These are phyloP conservation scores for Temnothorax curvispinosus DNA, from an alignment of 1,140 invertebrate genomes.

Conservation along the genomic window DNA sequence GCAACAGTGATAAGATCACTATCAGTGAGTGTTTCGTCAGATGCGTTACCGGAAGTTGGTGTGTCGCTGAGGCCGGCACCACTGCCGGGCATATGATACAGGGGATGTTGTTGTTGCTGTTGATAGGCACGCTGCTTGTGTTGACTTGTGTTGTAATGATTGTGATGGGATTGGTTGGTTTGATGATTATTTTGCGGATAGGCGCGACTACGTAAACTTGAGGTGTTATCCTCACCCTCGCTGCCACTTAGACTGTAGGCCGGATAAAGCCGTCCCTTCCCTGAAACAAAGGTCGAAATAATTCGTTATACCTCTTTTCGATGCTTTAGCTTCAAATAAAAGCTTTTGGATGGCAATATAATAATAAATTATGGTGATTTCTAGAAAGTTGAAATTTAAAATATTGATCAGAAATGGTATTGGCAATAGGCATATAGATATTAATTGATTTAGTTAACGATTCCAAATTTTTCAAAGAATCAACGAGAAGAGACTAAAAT, in stretches of 20 bases:
- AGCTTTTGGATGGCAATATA: background rate
- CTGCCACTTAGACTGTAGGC: conserved; percentile 88
- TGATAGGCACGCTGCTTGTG: conserved; percentile 81
- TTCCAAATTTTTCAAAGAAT: background rate
- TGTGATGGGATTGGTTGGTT: conserved; percentile 80
- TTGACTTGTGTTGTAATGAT: conserved; percentile 79
- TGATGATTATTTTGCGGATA: conserved; percentile 81
- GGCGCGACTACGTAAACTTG: conserved; percentile 79
- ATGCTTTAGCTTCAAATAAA: background rate
- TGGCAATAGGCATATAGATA: background rate
- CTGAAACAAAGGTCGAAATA: conserved; percentile 80
- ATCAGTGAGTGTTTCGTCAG: conserved; percentile 93
- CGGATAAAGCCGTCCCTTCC: conserved; percentile 91
- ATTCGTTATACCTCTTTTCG: background rate
- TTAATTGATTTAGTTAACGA: background rate
- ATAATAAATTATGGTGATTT: background rate
- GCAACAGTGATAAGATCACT: conserved; percentile 91
- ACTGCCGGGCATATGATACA: conserved; percentile 85
- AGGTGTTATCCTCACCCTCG: conserved; percentile 88
- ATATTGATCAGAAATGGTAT: background rate
- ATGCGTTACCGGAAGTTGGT: conserved; percentile 92
- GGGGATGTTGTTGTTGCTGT: conserved; percentile 84
- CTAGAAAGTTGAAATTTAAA: background rate
- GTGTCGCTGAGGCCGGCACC: conserved; percentile 90
- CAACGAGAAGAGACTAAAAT: background rate